phyloP scores from a whole-genome alignment of 2,797 vertebrate species.

The Aphelocoma californica region DNA sequence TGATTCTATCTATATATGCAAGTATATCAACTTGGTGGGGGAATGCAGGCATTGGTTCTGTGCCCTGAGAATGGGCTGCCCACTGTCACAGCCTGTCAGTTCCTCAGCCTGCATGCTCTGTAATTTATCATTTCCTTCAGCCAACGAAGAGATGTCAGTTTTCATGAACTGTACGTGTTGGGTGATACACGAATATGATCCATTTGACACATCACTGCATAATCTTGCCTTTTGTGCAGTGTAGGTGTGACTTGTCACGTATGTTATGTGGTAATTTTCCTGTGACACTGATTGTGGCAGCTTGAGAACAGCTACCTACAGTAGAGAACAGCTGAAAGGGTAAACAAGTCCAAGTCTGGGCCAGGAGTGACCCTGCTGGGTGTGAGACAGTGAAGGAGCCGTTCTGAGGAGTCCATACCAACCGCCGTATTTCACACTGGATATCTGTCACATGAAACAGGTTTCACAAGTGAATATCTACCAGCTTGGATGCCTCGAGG shows the following conservation, averaged over 20 bases:
- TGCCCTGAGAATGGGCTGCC: background rate
- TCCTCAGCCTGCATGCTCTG: background rate
- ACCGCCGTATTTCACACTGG: background rate
- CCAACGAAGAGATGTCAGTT: background rate
- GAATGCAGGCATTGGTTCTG: background rate
- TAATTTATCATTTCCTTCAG: slow-evolving; percentile 18
- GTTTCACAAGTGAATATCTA: background rate
- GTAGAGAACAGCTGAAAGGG: background rate
- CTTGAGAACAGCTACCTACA: background rate
- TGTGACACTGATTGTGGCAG: slow-evolving; percentile 28
- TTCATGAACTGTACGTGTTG: background rate
- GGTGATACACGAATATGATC: background rate
- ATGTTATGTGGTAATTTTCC: slow-evolving; percentile 21
- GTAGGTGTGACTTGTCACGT: slow-evolving; percentile 36
- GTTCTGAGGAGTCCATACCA: background rate
- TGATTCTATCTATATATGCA: background rate
- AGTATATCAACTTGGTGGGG: background rate
- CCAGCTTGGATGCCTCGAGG: background rate
- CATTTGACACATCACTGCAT: slow-evolving; percentile 27
- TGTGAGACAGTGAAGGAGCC: background rate
- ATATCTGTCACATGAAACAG: background rate
- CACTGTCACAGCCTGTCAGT: background rate
- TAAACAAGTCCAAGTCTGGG: background rate
- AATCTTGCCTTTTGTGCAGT: slow-evolving; percentile 36
- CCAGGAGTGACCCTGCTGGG: background rate